Conservation (phyloP, 2,888 invertebrate species). For the Drosophila mimica region DNA sequence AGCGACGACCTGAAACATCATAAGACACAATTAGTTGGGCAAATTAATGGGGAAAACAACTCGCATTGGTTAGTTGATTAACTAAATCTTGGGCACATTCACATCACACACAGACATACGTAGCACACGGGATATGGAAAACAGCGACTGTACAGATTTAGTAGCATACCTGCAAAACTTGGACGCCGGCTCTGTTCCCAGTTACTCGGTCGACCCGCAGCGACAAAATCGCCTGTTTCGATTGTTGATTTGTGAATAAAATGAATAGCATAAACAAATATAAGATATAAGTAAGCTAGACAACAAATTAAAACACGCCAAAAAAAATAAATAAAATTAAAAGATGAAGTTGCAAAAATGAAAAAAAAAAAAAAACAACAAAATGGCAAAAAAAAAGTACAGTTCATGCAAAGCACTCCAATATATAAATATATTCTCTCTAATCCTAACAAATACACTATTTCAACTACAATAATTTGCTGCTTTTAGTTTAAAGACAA, state of each 20-base stretch:
- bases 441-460: background rate
- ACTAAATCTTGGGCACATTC: conserved; percentile 19
- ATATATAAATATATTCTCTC: background rate
- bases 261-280: conserved; percentile 35
- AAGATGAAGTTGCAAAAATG: conserved; percentile 2
- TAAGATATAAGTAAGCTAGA: conserved; percentile 17
- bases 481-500: no score
- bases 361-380: background rate
- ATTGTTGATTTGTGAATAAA: conserved; percentile 46
- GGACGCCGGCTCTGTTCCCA: conserved; percentile 91
- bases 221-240: conserved; percentile 85
- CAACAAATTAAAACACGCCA: conserved; percentile 10
- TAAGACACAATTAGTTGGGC: background rate
- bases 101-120: conserved; percentile 30
- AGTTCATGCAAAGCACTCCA: background rate
- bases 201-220: conserved; percentile 94
- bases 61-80: conserved; percentile 29
- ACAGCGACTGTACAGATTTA: conserved; percentile 33
- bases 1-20: conserved; percentile 88
- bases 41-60: conserved; percentile 5
- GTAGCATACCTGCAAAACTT: conserved; percentile 89
- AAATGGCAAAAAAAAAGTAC: no score
- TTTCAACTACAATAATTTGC: background rate
- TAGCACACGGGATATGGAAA: conserved; percentile 34
- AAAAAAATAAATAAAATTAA: conserved; percentile 7